These are phyloP conservation scores for Aptenodytes forsteri DNA, from an alignment of 2,113 vertebrate species.

Conservation along the genomic window DNA sequence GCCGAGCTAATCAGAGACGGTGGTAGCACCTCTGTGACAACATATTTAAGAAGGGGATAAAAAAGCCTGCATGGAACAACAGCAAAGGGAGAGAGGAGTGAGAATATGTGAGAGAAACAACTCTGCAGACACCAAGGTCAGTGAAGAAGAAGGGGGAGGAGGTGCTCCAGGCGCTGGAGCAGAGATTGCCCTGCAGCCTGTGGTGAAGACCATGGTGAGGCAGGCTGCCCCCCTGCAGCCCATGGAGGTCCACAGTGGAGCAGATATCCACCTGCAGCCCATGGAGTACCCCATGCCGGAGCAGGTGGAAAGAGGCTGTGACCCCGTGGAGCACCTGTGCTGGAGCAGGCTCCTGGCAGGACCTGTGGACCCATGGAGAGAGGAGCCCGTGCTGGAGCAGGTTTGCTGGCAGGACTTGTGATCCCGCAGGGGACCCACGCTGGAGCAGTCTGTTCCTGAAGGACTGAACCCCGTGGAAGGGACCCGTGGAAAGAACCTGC, in stretches of 20 bases:
- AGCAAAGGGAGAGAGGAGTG: neutral
- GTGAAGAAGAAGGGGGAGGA: neutral
- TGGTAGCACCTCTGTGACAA: neutral
- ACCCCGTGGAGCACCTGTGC: too few relatives aligned
- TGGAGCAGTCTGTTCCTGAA: neutral
- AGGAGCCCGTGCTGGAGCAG: neutral
- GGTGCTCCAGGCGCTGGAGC: neutral
- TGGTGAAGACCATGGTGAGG: neutral
- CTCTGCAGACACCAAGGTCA: neutral
- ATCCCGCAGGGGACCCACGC: neutral
- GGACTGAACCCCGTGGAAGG: neutral
- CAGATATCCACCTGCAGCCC: too few relatives aligned
- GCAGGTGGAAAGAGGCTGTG: too few relatives aligned
- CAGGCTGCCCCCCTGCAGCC: too few relatives aligned
- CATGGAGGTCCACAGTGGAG: too few relatives aligned
- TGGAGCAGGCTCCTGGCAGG: too few relatives aligned
- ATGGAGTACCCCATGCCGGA: too few relatives aligned
- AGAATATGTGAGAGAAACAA: neutral
- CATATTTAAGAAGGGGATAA: neutral
- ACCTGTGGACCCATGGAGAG: too few relatives aligned
- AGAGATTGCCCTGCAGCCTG: neutral
- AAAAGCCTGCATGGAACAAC: too few relatives aligned
- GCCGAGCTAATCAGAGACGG: fast-evolving
- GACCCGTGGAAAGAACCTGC: too few relatives aligned
- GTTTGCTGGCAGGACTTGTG: neutral